Conservation (phyloP, 2,113 vertebrate species). For the Noturus placidus region DNA sequence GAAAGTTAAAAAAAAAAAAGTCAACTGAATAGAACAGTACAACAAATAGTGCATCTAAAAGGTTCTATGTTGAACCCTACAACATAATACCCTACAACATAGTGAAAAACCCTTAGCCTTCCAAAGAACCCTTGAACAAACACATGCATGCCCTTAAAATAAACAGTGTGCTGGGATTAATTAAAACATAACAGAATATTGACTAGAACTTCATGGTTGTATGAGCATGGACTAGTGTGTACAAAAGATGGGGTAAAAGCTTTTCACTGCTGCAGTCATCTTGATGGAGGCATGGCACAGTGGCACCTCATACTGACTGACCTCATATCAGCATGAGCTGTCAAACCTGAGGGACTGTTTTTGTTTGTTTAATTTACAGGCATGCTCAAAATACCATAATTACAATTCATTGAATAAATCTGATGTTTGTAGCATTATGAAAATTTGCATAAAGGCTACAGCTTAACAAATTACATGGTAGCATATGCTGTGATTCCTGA, state of each 20-base stretch:
- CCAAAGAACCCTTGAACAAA: neutral
- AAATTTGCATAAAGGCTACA: slow-evolving; percentile 22
- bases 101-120: neutral
- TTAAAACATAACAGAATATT: slow-evolving; percentile 21
- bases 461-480: slow-evolving; percentile 11
- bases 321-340: slow-evolving; percentile 5
- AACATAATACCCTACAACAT: neutral
- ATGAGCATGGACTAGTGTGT: neutral
- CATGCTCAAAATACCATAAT: neutral
- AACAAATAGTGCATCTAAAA: no score
- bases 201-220: slow-evolving; percentile 6
- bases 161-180: slow-evolving; percentile 9
- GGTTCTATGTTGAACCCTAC: neutral
- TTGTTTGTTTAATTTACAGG: slow-evolving; percentile 7
- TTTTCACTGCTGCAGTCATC: neutral
- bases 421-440: neutral
- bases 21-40: no score
- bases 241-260: neutral
- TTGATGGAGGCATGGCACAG: neutral
- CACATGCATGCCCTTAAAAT: neutral
- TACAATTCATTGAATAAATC: slow-evolving; percentile 10
- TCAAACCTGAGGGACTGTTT: neutral
- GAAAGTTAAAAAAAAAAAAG: no score
- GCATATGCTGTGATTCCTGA: slow-evolving; percentile 3
- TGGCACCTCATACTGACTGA: neutral